Base-by-base conservation (phyloP, 2,113 vertebrate species). In the Sebastes schlegelii region DNA sequence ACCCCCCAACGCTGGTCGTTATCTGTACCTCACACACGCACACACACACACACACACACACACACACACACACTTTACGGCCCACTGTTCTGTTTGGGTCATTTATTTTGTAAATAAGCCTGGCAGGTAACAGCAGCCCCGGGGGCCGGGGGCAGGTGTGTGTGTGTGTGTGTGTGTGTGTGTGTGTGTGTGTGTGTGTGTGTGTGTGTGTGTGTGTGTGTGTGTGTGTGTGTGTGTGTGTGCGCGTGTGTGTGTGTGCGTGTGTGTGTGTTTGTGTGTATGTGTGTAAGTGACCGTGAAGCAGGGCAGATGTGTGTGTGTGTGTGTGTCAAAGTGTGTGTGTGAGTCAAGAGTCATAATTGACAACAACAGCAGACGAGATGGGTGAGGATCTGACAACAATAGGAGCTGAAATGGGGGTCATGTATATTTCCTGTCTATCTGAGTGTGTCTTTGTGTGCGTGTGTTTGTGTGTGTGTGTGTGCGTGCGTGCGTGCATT, bases 101-200 rank as follows among this genome's bases (percentile, higher is more conserved):
- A 82, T 88, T 89, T 91, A 89, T 88, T 85, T 70, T 73, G 62
- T 72, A 82, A 90, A 88, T 83, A 60, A 48, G 42, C 78, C 65
- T 71, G 74, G 61, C 91, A 91, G 89, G 90, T 91, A 87, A 85
- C 86, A 79, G 70, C 57, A 74, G 78, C 58, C 68, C 60, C 48
- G 2, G n/a, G 84, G 79, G 80, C 55, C 16, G 0, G 11, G 75
- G 26, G 14, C 13, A 79, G 88, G 83, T 79, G 69, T 60, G 84
- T 79, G 71, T 70, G 61, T 75, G 64, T 74, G 66, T 26, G 23
- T 70, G 71, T 65, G 55, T 83, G 43, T 74, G 77, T 74, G 64
- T 80, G 64, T 82, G 62, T 60, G 45, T 46, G 67, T 54, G 66
- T 70, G 45, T 61, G 54, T 49, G 65, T 51, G 54, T 40, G 75